Percentiles rank a stretch among this genome's conserved stretches.
Conservation (phyloP, 2,888 invertebrate genomes). For the Philhelius pedissequus region DNA sequence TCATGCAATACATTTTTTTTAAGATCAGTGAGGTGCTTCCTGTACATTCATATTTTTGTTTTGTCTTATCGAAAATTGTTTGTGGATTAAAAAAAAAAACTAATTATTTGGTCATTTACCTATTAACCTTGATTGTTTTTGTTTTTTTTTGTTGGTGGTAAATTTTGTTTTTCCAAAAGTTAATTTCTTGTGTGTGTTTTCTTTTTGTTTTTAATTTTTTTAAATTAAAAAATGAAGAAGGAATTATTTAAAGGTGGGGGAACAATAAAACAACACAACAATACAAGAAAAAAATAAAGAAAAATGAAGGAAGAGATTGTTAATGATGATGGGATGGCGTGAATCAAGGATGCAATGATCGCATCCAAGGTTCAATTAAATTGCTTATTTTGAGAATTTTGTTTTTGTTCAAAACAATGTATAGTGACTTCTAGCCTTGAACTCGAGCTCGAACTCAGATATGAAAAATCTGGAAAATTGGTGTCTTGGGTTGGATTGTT, state of each 20-base stretch:
- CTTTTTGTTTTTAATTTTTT: background rate
- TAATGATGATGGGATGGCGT: constrained; percentile 43
- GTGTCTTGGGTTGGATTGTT: background rate
- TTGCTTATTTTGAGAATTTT: background rate
- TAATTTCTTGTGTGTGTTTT: background rate
- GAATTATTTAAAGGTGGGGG: background rate
- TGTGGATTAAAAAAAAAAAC: background rate
- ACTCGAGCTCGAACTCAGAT: background rate
- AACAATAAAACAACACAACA: too few relatives aligned
- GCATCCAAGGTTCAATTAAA: background rate
- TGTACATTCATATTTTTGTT: background rate
- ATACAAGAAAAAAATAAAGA: background rate
- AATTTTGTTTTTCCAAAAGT: constrained; percentile 28
- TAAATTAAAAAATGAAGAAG: background rate
- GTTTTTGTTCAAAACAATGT: background rate
- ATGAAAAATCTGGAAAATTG: constrained; percentile 1
- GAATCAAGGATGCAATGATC: constrained; percentile 8
- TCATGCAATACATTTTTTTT: constrained; percentile 12
- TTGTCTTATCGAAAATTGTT: constrained; percentile 5
- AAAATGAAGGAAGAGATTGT: constrained; percentile 38
- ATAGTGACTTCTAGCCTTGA: background rate
- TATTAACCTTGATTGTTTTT: constrained; percentile 40
- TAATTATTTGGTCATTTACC: constrained; percentile 61
- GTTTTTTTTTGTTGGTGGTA: background rate
- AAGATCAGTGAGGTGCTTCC: constrained; percentile 1